Conservation (phyloP, 2,888 invertebrate species). For the Stenchaetothrips biformis region DNA sequence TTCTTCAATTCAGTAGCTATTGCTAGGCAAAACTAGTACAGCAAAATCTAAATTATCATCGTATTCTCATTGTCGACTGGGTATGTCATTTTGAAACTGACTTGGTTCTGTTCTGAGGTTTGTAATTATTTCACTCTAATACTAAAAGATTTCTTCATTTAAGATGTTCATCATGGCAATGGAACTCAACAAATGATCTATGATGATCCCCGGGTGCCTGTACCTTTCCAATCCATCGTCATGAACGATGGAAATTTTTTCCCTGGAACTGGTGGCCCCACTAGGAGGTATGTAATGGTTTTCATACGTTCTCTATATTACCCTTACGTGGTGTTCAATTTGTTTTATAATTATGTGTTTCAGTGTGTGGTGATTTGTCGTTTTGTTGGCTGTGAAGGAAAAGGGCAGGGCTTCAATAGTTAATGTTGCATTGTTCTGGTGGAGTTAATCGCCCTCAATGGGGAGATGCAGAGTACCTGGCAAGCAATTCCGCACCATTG, state of each 20-base stretch:
- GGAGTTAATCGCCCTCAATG: slow-evolving; percentile 82
- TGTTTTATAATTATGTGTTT: background rate
- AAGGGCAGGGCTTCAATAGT: slow-evolving; percentile 91
- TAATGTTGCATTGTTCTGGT: slow-evolving; percentile 93
- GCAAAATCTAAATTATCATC: slow-evolving; percentile 74
- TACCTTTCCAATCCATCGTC: slow-evolving; percentile 97
- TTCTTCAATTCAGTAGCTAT: slow-evolving; percentile 98
- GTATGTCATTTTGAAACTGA: slow-evolving; percentile 47
- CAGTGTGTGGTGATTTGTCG: no score
- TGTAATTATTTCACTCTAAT: slow-evolving; percentile 26
- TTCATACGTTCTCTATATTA: background rate
- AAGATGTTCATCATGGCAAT: slow-evolving; percentile 98
- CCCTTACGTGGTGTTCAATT: background rate
- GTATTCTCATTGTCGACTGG: slow-evolving; percentile 96
- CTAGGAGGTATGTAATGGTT: slow-evolving; percentile 57
- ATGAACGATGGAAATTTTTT: slow-evolving; percentile 99
- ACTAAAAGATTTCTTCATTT: slow-evolving; percentile 33
- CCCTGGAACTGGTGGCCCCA: slow-evolving; percentile 96
- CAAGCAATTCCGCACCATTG: slow-evolving; percentile 90
- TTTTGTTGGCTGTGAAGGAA: no score
- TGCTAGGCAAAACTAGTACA: slow-evolving; percentile 84
- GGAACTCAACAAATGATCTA: slow-evolving; percentile 98
- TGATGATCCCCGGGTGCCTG: slow-evolving; percentile 85
- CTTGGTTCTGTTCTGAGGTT: background rate
- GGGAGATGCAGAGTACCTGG: slow-evolving; percentile 95